These are phyloP conservation scores for Drosophila koepferae DNA, from an alignment of 2,888 invertebrate species.

Conservation along the genomic window DNA sequence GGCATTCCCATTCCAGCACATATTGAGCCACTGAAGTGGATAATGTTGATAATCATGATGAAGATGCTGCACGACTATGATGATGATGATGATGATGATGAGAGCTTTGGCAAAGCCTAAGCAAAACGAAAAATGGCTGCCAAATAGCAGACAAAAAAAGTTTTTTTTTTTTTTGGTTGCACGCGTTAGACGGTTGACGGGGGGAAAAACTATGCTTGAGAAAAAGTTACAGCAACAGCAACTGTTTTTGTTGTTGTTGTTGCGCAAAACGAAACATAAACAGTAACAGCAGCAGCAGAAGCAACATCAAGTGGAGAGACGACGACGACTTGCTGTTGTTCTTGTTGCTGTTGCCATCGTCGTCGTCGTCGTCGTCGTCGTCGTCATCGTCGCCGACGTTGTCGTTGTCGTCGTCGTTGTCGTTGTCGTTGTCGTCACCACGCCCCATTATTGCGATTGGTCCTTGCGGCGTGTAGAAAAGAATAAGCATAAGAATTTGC, in stretches of 20 bases:
- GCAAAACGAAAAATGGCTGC: slow-evolving; percentile 66
- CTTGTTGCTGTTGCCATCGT: slow-evolving; percentile 39
- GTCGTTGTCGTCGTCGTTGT: slow-evolving; percentile 30
- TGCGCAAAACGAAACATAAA: slow-evolving; percentile 79
- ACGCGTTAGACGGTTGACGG: slow-evolving; percentile 66
- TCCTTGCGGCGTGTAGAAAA: slow-evolving; percentile 83
- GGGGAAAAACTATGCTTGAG: slow-evolving; percentile 72
- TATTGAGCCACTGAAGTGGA: slow-evolving; percentile 49
- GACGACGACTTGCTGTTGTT: slow-evolving; percentile 28
- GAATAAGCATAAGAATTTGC: slow-evolving; percentile 83
- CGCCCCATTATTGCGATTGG: slow-evolving; percentile 83
- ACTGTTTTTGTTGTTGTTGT: slow-evolving; percentile 44
- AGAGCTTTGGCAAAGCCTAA: slow-evolving; percentile 37
- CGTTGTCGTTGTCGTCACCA: slow-evolving; percentile 67
- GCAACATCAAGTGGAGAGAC: slow-evolving; percentile 52
- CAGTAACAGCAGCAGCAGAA: slow-evolving; percentile 63
- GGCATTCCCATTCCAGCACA: neutral
- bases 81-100: slow-evolving; percentile 29
- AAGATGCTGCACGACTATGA: slow-evolving; percentile 6
- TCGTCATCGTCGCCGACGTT: slow-evolving; percentile 13
- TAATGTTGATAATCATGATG: slow-evolving; percentile 29
- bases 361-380: slow-evolving; percentile 13
- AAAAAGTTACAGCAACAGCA: slow-evolving; percentile 43
- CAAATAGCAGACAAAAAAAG: slow-evolving; percentile 51
- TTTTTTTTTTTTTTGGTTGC: slow-evolving; percentile 46